Conservation (phyloP, 1,140 invertebrate species). For the Holcopasites calliopsidis region DNA sequence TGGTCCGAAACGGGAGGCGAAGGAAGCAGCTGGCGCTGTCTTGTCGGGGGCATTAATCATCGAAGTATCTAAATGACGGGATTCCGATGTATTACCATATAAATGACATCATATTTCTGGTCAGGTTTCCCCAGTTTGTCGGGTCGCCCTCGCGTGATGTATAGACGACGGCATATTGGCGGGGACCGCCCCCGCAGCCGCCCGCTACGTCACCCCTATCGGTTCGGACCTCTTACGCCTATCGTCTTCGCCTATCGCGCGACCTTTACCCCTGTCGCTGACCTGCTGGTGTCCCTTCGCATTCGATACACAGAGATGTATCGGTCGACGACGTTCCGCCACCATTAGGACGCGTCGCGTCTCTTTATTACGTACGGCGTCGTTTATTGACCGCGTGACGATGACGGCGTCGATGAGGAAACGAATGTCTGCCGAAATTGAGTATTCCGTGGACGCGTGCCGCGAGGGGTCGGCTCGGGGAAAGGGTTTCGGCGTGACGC, state of each 20-base stretch:
- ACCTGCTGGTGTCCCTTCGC: background rate
- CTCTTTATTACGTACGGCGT: slow-evolving; percentile 24
- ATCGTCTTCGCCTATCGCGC: slow-evolving; percentile 56
- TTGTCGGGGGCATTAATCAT: slow-evolving; percentile 82
- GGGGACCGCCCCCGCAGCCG: slow-evolving; percentile 67
- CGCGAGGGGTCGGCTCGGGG: background rate
- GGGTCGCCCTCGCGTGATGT: slow-evolving; percentile 77
- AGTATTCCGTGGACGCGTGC: background rate
- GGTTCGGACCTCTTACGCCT: slow-evolving; percentile 61
- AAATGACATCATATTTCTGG: slow-evolving; percentile 85
- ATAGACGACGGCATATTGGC: slow-evolving; percentile 80
- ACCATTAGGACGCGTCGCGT: slow-evolving; percentile 1
- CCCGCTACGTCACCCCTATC: slow-evolving; percentile 76
- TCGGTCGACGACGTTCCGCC: background rate
- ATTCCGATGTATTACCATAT: slow-evolving; percentile 85
- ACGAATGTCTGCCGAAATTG: background rate
- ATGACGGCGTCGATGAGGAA: background rate
- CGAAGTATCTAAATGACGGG: slow-evolving; percentile 84
- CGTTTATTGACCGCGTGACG: slow-evolving; percentile 20
- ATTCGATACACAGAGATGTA: background rate
- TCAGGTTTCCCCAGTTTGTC: slow-evolving; percentile 82
- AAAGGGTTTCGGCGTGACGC: background rate
- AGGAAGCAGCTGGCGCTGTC: slow-evolving; percentile 75
- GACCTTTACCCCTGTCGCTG: slow-evolving; percentile 10
- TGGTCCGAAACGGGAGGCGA: slow-evolving; percentile 3